Evolutionary conservation across 1,140 invertebrate genomes (phyloP), one percentile per base, ranked within the genome.

Genomic region (Charaxes varanes): DNA sequence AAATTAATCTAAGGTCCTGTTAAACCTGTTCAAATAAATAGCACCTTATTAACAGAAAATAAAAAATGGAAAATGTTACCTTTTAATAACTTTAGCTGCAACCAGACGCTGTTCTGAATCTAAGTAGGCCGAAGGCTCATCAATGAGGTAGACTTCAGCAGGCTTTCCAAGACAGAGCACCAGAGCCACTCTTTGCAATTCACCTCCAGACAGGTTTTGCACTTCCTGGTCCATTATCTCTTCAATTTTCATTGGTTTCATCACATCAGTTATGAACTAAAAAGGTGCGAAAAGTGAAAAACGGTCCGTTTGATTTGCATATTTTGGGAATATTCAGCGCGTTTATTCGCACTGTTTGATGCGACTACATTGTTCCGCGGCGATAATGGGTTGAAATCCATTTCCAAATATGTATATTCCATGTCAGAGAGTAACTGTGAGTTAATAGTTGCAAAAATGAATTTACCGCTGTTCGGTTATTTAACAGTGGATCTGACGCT

Each of bases 21-120:
- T 1, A 18, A 17, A 32, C 8, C 6, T 4, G 21, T 22, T 22
- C 2, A n/a, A 22, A 7, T 22, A 8, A n/a, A n/a, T 22, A 22
- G 21, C 6, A 22, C 6, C 15, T 2, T 6, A 13, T 15, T 30
- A 30, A 3, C 27, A 17, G 40, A 34, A 19, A 5, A 28, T 33
- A 16, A 13, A 10, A 26, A 19, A 24, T 21, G 28, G 2, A 5
- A 21, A 34, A 16, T 23, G 7, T 54, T 69, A 96, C 93, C 96
- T 88, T 85, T 98, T 99, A 53, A 99, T 99, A 67, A 99, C 98
- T 90, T 99, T 99, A 49, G 98, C 97, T 38, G 97, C 97, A 43
- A 99, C 95, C 17, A 99, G 88, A 98, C 98, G 98, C 86, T 99
- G 98, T 76, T 99, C 98, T 4, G 98, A 99, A 86, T 99, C 98